Conservation (phyloP, 2,797 vertebrate genomes). For the Tragelaphus oryx region DNA sequence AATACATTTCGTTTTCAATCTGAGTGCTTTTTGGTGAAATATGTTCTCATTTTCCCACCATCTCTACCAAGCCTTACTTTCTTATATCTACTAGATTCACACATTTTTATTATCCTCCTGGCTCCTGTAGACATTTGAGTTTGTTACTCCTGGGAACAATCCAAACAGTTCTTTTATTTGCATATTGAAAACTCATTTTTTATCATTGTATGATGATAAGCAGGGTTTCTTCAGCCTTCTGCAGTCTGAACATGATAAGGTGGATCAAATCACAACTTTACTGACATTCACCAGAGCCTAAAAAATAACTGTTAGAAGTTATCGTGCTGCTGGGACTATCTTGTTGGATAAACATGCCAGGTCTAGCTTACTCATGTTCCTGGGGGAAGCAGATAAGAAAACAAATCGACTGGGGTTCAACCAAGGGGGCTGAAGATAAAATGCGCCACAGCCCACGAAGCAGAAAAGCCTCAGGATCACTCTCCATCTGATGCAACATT, state of each 20-base stretch:
- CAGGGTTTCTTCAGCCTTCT: neutral
- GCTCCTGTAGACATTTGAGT: neutral
- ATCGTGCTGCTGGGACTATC: neutral
- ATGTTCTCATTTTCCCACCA: neutral
- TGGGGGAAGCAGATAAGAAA: conserved; percentile 77
- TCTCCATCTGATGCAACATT: conserved; percentile 55
- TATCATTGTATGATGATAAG: neutral
- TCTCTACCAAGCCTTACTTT: neutral
- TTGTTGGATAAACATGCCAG: conserved; percentile 38
- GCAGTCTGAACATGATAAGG: neutral
- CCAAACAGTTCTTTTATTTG: neutral
- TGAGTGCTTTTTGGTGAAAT: neutral
- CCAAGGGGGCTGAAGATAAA: conserved; percentile 62
- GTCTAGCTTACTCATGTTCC: conserved; percentile 68
- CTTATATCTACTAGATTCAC: neutral
- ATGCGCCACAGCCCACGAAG: conserved; percentile 47
- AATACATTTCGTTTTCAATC: neutral
- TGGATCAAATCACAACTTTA: neutral
- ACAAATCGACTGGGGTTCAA: conserved; percentile 69
- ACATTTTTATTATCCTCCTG: neutral
- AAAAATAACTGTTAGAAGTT: conserved; percentile 38
- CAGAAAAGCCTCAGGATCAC: conserved; percentile 8
- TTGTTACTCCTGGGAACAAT: neutral
- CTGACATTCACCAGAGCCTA: neutral
- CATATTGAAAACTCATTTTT: neutral